Evolutionary conservation across 2,113 vertebrate genomes (phyloP).

Genomic region (Sceloporus tristichus): DNA sequence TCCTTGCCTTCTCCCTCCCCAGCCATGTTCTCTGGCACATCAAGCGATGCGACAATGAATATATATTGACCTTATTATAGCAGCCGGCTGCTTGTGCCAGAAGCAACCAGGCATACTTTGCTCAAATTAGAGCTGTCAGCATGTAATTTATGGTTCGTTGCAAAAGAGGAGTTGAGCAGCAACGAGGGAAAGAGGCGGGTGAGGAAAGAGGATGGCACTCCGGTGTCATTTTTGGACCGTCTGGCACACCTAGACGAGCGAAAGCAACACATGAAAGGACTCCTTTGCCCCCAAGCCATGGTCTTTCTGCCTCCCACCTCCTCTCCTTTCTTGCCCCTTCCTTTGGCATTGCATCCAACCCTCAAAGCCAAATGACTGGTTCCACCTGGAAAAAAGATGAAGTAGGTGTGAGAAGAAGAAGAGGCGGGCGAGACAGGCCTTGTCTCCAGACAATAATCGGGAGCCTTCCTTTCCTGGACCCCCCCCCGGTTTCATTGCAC

Average conservation of each 20-base stretch:
- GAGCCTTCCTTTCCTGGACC: slow-evolving; percentile 41
- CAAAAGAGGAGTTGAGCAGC: slow-evolving; percentile 69
- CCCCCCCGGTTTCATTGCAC: slow-evolving; percentile 38
- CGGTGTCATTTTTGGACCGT: slow-evolving; percentile 61
- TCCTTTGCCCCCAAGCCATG: slow-evolving; percentile 41
- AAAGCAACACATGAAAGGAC: no score
- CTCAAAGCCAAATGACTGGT: slow-evolving; percentile 70
- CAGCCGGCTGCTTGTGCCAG: slow-evolving; percentile 81
- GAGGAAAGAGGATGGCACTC: slow-evolving; percentile 60
- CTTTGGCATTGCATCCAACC: slow-evolving; percentile 40
- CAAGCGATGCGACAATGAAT: slow-evolving; percentile 84
- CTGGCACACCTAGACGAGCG: slow-evolving; percentile 31
- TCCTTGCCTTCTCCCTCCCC: slow-evolving; percentile 60
- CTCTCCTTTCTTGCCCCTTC: background rate
- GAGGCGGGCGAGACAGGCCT: background rate
- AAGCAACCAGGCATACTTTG: slow-evolving; percentile 81
- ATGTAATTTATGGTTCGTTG: slow-evolving; percentile 82
- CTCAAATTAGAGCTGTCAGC: slow-evolving; percentile 85
- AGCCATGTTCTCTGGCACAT: slow-evolving; percentile 76
- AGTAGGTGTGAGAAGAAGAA: slow-evolving; percentile 69
- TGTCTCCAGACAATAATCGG: slow-evolving; percentile 38
- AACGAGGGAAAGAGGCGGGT: slow-evolving; percentile 47
- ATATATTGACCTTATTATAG: slow-evolving; percentile 89
- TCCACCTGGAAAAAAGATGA: slow-evolving; percentile 67
- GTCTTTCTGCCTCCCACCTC: background rate